These are phyloP conservation scores for Anguilla japonica DNA, from an alignment of 2,113 vertebrate genomes.

Conservation along the genomic window DNA sequence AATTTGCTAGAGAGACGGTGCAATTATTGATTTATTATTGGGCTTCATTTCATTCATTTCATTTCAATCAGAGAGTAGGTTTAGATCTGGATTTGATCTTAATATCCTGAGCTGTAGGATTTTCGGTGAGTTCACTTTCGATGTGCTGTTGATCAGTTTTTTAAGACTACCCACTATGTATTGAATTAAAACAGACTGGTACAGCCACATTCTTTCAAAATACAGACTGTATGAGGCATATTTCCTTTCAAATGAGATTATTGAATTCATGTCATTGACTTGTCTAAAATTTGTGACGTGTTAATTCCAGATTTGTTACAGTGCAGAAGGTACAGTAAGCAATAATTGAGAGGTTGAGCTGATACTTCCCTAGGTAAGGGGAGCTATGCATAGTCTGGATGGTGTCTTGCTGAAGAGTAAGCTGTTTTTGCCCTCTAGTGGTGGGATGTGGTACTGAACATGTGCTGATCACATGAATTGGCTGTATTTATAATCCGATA, in stretches of 20 bases:
- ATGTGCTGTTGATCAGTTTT: no score
- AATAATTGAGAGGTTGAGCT: neutral
- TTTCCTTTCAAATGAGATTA: neutral
- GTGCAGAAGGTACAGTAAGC: neutral
- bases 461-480: neutral
- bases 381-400: no score
- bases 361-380: neutral
- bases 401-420: neutral
- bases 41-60: no score
- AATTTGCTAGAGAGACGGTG: no score
- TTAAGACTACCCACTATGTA: no score
- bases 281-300: neutral
- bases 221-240: neutral
- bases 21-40: no score
- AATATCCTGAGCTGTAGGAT: no score
- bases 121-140: no score
- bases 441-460: neutral
- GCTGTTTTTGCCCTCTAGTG: constrained; percentile 11
- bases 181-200: no score
- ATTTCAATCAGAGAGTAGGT: no score
- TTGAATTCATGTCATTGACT: neutral
- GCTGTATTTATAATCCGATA: neutral
- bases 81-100: no score
- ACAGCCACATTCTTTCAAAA: no score
- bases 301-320: neutral